These are phyloP conservation scores for Hyposmocoma kahamanoa DNA, from an alignment of 1,140 invertebrate species.

Conservation along the genomic window DNA sequence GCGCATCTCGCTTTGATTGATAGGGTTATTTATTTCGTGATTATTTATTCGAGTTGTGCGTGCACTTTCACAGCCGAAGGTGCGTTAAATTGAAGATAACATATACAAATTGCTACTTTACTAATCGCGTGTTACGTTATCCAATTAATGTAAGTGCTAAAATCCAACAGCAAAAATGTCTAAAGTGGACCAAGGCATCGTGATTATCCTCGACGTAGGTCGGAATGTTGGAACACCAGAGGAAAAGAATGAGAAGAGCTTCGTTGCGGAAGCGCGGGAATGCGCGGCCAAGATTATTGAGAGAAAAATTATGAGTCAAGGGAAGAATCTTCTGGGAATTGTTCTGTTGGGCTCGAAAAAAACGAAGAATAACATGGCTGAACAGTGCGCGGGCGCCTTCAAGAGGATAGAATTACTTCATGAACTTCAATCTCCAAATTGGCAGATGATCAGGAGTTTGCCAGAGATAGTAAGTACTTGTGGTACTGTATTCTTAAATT, in stretches of 20 bases:
- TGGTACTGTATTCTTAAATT: conserved; percentile 7
- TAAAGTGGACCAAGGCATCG: conserved; percentile 48
- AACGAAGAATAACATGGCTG: conserved; percentile 45
- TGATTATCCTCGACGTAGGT: conserved; percentile 63
- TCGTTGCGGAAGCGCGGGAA: conserved; percentile 49
- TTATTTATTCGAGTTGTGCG: no score
- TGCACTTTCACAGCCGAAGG: no score
- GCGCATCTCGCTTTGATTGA: no score
- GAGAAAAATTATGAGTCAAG: conserved; percentile 61
- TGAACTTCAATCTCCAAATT: conserved; percentile 42
- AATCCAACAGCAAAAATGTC: no score
- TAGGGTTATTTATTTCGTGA: no score
- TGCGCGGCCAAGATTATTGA: conserved; percentile 54
- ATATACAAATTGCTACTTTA: no score
- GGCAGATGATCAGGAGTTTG: conserved; percentile 55
- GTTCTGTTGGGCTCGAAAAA: conserved; percentile 57
- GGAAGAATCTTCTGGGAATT: conserved; percentile 49
- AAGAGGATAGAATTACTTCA: conserved; percentile 39
- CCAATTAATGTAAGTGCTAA: no score
- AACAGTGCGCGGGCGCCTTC: conserved; percentile 30
- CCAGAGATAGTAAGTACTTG: conserved; percentile 38
- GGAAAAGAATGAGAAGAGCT: conserved; percentile 41
- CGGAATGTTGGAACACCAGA: conserved; percentile 34
- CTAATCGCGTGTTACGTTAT: no score
- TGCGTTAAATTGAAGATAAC: no score